phyloP scores from a whole-genome alignment of 2,888 invertebrate species.

The Periphyllus acericola region DNA sequence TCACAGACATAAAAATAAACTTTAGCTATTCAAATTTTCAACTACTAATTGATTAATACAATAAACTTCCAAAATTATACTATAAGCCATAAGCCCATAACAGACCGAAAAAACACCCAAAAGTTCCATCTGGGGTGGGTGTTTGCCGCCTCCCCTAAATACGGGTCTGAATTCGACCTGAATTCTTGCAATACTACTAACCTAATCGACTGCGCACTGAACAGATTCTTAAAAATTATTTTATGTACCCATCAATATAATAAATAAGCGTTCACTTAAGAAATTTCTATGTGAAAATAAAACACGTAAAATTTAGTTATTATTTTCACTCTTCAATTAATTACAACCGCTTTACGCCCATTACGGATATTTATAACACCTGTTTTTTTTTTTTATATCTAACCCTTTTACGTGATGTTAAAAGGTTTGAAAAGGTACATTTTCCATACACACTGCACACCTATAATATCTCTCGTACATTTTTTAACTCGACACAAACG shows the following conservation, averaged over 20 bases:
- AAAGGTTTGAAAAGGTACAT: not conserved
- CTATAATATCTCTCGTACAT: not conserved
- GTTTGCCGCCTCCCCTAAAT: too few species aligned
- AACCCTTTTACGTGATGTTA: not conserved
- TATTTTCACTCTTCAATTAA: conserved; percentile 5
- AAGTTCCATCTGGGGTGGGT: too few species aligned
- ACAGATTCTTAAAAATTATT: not conserved
- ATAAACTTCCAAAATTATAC: too few species aligned
- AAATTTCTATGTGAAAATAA: not conserved
- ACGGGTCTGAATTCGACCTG: too few species aligned
- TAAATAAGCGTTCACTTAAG: not conserved
- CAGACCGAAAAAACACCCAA: too few species aligned
- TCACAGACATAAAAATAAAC: too few species aligned
- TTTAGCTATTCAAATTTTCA: too few species aligned
- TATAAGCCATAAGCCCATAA: too few species aligned
- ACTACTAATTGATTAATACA: too few species aligned
- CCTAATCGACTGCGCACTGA: too few species aligned
- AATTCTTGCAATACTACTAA: too few species aligned
- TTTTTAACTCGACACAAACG: conserved; percentile 4
- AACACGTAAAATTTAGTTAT: not conserved
- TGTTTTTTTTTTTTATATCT: not conserved
- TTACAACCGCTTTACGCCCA: not conserved
- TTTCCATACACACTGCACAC: not conserved
- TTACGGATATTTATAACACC: not conserved
- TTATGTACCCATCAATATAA: not conserved